Base-by-base conservation (phyloP, 1,140 invertebrate species). In the Caenorhabditis elegans region DNA sequence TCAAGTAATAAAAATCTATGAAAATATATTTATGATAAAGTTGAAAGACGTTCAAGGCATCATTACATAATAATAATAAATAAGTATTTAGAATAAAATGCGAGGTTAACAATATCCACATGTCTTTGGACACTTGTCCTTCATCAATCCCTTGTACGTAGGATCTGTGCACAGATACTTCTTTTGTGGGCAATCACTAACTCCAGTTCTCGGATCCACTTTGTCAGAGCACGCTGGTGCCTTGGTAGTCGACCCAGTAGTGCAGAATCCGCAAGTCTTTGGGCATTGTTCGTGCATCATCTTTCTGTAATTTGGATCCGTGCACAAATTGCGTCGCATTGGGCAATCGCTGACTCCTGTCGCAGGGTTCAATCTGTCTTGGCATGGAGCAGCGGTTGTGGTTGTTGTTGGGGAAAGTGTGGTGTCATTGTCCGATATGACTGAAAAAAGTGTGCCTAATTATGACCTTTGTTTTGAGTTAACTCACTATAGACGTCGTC, bases 71-170 rank as follows among this genome's bases (percentile, higher is more conserved):
- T 19, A 31, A 15, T 2, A 15, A 34, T 0, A n/a, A n/a, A n/a
- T n/a, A n/a, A n/a, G n/a, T n/a, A n/a, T n/a, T n/a, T n/a, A n/a
- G n/a, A n/a, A n/a, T n/a, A n/a, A n/a, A n/a, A n/a, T n/a, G n/a
- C n/a, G n/a, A n/a, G n/a, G n/a, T 60, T 34, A 60, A 17, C 53
- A 60, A 34, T 34, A 60, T 60, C 53, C 70, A 76, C 70, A 46
- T 10, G 47, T 48, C n/a, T 76, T 46, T 15, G 70, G 70, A 48
- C 70, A 76, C 17, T 76, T 34, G 8, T 76, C 70, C 39, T 46
- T 76, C 70, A 76, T 76, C 36, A 76, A 34, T 46, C 47, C 22
- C 17, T 76, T 47, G 39, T 76, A 76, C 13, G 36, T 76, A 15
- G 70, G n/a, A 48, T 76, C 70, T 13, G 39, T 76, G 22, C 70